Evolutionary conservation across 2,888 invertebrate genomes (phyloP), one percentile per base, ranked within the genome.

Genomic region (Lottia gigantea): DNA sequence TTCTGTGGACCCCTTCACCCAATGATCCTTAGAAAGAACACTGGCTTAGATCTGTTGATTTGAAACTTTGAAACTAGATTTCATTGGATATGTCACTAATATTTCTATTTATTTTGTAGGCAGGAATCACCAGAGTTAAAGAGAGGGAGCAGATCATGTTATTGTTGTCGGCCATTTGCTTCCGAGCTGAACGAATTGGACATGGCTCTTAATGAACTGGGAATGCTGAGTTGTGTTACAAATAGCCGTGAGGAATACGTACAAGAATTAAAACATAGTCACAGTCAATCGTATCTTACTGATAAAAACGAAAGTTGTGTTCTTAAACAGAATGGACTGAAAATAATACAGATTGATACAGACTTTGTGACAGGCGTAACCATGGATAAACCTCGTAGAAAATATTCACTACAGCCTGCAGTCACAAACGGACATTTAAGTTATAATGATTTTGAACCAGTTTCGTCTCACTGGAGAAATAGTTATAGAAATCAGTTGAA

Each of bases 221-320:
- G 85, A 55, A 86, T 86, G 85, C 80, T 86, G 49, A 86, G 86
- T 73, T 76, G 82, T 4, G 81, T 83, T 1, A 84, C 85, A 23
- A 82, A 85, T 46, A 84, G 85, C 69, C 78, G 86, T 7, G 79
- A 77, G 62, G 82, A 86, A 70, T 85, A 76, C 73, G 67, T 84
- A 11, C 74, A 76, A 55, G 85, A 85, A 70, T 64, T 80, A 63
- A 78, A 76, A 62, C 71, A 80, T 16, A 78, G 78, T 4, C 75
- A 78, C 47, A 83, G 80, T 73, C 81, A 82, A 62, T 49, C 46
- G n/a, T 55, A 70, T 65, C 15, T 46, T 19, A 45, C 45, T 15
- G 66, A 40, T 3, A 64, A n/a, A 64, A 47, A n/a, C 19, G 12
- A 16, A 19, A 76, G 73, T 68, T 64, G 71, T n/a, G 72, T 70